These are phyloP conservation scores for Brachionus asplanchnoidis DNA, from an alignment of 1,140 invertebrate species.

Conservation along the genomic window DNA sequence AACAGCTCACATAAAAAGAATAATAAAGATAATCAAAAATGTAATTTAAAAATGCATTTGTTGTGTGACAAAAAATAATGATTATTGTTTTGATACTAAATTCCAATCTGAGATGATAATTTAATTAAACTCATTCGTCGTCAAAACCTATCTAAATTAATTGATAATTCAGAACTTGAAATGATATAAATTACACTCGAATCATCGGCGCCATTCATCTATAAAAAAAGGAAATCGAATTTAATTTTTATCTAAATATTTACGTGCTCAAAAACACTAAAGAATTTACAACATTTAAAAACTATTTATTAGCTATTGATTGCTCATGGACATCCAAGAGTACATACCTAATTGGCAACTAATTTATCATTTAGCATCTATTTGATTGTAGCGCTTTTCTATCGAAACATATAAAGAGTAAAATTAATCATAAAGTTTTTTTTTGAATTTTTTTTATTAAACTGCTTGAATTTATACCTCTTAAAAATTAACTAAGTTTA, in stretches of 20 bases:
- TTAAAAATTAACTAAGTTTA: no score
- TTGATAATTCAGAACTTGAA: not conserved
- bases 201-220: not conserved
- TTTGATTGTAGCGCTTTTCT: not conserved
- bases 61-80: not conserved
- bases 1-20: not conserved
- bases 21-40: not conserved
- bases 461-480: no score
- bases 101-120: not conserved
- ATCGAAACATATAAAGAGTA: not conserved
- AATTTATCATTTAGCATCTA: not conserved
- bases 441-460: no score
- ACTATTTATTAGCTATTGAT: slow-evolving; percentile 9
- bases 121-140: not conserved
- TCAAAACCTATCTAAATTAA: not conserved
- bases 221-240: not conserved
- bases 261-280: not conserved
- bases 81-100: not conserved
- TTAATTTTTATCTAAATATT: not conserved
- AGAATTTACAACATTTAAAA: not conserved
- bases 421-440: not conserved
- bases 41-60: not conserved
- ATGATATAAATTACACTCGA: not conserved
- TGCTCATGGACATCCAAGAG: not conserved
- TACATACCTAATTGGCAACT: not conserved